Base-by-base conservation (phyloP, 2,797 vertebrate species). In the Coccyzus lansbergi region DNA sequence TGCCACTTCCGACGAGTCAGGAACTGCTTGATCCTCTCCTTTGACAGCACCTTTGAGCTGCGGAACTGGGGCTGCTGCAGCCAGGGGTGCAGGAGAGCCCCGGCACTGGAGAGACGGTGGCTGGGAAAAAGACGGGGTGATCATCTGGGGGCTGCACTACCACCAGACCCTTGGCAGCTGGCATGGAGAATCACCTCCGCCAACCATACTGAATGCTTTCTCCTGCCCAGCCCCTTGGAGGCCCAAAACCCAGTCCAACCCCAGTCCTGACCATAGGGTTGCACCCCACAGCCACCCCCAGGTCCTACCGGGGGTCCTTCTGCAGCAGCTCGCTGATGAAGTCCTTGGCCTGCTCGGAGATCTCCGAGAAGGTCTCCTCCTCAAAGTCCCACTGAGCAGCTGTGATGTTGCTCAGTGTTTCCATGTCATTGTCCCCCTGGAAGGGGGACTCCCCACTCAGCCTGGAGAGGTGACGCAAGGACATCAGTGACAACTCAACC, bases 361-460 rank as follows among this genome's bases (percentile, higher is more conserved):
- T 98, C 12, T 98, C 98, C 0, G 97, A 97, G 87, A 99, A 99
- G 65, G 97, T 98, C 81, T 99, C 98, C 48, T 99, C 98, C 33
- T 98, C 98, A 58, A 99, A 99, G 72, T 98, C 98, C 98, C 98
- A 99, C 87, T 75, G 95, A 18, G 98, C 98, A 25, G 98, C 98
- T 1, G 98, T 99, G 88, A 99, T 96, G 65, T 98, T 97, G 78
- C 98, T 97, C 92, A 99, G 90, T 0, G 98, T 99, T 95, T 99
- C 99, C 24, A 95, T n/a, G 65, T 99, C 98, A 0, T 92, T 98
- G 91, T 97, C 96, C 18, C 99, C 98, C 95, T 98, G 98, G 96
- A 99, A 99, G 0, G 99, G 99, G 40, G 98, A 99, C 94, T 99
- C 98, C 3, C 99, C 99, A 0, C 99, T 99, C 83, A 99, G 94